Conservation (phyloP, 2,113 vertebrate genomes). For the Rattus norvegicus region DNA sequence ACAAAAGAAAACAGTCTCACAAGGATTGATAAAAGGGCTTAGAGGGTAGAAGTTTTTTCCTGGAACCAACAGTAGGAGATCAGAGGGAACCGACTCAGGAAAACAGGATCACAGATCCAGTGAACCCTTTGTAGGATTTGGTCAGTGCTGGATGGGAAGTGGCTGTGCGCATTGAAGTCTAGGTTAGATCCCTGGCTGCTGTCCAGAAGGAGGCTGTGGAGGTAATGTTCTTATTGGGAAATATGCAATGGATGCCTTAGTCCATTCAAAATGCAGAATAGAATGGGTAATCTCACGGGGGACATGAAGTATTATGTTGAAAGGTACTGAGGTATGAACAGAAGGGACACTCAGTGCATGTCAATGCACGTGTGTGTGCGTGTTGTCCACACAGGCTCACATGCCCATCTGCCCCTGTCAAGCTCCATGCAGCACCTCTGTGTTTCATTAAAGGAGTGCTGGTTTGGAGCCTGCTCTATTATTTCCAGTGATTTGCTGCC, state of each 20-base stretch:
- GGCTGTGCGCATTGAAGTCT: not conserved
- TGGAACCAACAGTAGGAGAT: not conserved
- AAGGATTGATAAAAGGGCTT: not conserved
- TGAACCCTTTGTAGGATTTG: not conserved
- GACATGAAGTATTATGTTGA: conserved; percentile 67
- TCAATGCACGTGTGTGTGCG: not conserved
- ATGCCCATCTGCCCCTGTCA: conserved; percentile 85
- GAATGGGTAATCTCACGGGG: not conserved
- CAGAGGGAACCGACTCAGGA: not conserved
- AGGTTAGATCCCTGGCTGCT: not conserved
- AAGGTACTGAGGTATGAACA: conserved; percentile 80
- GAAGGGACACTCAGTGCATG: conserved; percentile 7
- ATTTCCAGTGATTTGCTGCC: conserved; percentile 95
- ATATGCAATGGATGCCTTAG: conserved; percentile 35
- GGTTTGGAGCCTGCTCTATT: conserved; percentile 93
- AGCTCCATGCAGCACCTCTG: conserved; percentile 88
- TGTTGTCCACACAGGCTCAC: not conserved
- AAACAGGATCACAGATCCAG: too few species aligned
- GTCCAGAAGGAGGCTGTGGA: not conserved
- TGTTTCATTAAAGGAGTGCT: conserved; percentile 91
- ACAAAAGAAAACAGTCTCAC: not conserved
- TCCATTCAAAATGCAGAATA: conserved; percentile 51
- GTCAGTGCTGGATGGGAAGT: not conserved
- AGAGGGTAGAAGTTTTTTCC: too few species aligned
- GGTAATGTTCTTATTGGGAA: conserved; percentile 70